Evolutionary conservation across 1,140 invertebrate genomes (phyloP), one percentile per base, ranked within the genome.

Genomic region (Propsilocerus akamusi): DNA sequence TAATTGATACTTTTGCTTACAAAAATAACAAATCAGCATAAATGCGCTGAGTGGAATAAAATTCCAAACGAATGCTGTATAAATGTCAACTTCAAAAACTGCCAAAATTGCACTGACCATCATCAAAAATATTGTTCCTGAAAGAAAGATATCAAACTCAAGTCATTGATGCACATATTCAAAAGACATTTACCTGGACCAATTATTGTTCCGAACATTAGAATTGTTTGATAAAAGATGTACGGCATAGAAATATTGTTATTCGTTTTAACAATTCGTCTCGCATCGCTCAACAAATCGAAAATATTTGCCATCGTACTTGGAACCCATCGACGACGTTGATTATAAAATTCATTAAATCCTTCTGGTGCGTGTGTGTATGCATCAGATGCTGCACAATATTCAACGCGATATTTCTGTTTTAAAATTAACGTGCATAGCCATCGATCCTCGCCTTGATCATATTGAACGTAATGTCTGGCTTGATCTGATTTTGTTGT

Each of bases 381-480:
- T 17, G 91, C 89, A 60, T 95, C 91, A 32, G 86, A 83, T 23
- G 90, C 91, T 37, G 91, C 90, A 51, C 83, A 88, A 64, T 95
- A 95, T 66, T 94, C 89, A 2, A 78, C 87, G 37, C 86, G 74
- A 54, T 88, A 92, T 5, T 90, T 90, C 68, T 85, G 73, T 65
- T 92, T 86, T 3, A 92, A 66, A 11, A 92, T 65, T 10, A 92
- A 66, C 0, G 88, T 92, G 58, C 88, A 91, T 1, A 93, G 67
- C 88, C 88, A 92, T 51, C 85, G 72, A 66, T 88, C 84, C 64
- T 88, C 85, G 8, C 80, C 88, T 70, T 94, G 89, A 78, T 94
- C 90, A 60, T 92, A 93, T 57, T 91, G 89, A 1, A 94, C 84
- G 58, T 88, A 92, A 65, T 94, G 87, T 51, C 80, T 72, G 2